Evolutionary conservation across 92 coral and sea anemone species (phyloP).

Genomic region (Ricordea florida): DNA sequence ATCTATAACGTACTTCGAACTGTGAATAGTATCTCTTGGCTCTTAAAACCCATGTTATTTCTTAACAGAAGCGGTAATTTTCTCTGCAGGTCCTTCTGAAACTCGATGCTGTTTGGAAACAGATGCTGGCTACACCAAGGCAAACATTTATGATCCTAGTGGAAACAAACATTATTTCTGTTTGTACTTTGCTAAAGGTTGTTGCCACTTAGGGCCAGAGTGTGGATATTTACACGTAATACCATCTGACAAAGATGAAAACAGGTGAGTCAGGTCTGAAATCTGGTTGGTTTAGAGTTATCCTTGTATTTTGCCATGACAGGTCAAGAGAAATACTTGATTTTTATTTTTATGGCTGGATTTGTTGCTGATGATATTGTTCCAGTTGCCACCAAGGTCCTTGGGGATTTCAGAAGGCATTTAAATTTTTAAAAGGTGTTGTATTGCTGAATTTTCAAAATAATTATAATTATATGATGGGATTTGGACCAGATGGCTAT

Average conservation of each 20-base stretch:
- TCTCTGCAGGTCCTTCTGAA: slow-evolving; percentile 83
- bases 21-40: not conserved
- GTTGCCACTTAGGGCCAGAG: slow-evolving; percentile 90
- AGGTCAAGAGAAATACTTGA: too few relatives aligned
- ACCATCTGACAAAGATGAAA: slow-evolving; percentile 88
- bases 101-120: slow-evolving; percentile 84
- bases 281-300: too few relatives aligned
- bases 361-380: too few relatives aligned
- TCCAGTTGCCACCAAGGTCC: too few relatives aligned
- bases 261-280: slow-evolving; percentile 88
- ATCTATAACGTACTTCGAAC: too few relatives aligned
- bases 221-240: slow-evolving; percentile 91
- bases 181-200: slow-evolving; percentile 97
- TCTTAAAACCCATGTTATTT: not conserved
- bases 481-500: too few relatives aligned
- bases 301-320: too few relatives aligned
- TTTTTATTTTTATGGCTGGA: too few relatives aligned
- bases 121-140: slow-evolving; percentile 98
- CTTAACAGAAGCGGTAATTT: not conserved
- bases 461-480: too few relatives aligned
- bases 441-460: too few relatives aligned
- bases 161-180: slow-evolving; percentile 88
- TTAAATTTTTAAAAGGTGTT: too few relatives aligned
- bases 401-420: too few relatives aligned
- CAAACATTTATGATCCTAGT: slow-evolving; percentile 72